phyloP scores from a whole-genome alignment of 2,888 invertebrate genomes.

The Drosophila bunnanda region DNA sequence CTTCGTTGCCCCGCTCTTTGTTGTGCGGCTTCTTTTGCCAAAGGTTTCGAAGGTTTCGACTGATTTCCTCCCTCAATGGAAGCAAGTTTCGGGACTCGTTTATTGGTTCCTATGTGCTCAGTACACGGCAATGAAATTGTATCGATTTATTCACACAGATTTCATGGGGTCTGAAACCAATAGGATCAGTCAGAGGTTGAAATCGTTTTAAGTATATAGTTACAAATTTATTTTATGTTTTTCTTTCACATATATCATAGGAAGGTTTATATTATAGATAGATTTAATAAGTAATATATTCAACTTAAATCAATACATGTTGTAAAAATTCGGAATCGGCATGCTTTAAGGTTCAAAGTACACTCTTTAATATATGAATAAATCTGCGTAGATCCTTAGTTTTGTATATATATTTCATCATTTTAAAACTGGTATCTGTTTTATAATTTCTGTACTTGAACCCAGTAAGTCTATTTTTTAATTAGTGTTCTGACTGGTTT shows the following conservation, averaged over 20 bases:
- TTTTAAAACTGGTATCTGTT: background rate
- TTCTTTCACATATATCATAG: background rate
- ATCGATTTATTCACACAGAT: background rate
- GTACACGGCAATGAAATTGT: slow-evolving; percentile 14
- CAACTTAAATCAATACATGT: no score
- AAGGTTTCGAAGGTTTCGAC: slow-evolving; percentile 67
- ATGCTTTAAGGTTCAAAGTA: no score
- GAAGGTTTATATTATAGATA: no score
- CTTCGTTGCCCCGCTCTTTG: slow-evolving; percentile 53
- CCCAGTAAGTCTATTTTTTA: background rate
- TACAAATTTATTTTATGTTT: background rate
- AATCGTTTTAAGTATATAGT: background rate
- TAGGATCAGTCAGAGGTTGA: background rate
- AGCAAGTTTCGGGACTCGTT: slow-evolving; percentile 30
- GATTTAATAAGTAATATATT: no score
- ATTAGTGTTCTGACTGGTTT: background rate
- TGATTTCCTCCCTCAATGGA: slow-evolving; percentile 69
- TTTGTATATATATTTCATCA: background rate
- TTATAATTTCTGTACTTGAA: background rate
- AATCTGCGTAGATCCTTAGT: no score
- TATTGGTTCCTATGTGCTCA: slow-evolving; percentile 21
- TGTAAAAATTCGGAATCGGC: no score
- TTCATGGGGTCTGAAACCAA: background rate
- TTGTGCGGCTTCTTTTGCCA: slow-evolving; percentile 70
- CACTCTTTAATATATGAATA: no score